Conservation (phyloP, 2,888 invertebrate species). For the Lithophane ornitopus region DNA sequence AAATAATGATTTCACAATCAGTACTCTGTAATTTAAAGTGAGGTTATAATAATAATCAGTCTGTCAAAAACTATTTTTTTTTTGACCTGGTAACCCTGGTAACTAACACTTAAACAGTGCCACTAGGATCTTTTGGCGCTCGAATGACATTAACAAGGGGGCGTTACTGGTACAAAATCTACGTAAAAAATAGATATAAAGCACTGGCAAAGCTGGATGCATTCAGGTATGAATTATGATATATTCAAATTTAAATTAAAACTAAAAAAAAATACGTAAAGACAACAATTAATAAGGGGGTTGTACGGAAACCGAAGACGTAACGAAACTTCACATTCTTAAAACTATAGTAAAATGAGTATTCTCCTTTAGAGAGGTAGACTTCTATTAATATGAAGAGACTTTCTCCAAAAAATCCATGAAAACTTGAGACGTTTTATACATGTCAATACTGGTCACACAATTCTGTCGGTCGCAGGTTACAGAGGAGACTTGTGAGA, state of each 20-base stretch:
- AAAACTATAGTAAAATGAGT: background rate
- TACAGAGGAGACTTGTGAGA: slow-evolving; percentile 97
- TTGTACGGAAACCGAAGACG: background rate
- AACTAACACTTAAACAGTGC: background rate
- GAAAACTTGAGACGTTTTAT: background rate
- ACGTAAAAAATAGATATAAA: too few species aligned
- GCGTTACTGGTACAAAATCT: background rate
- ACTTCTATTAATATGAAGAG: background rate
- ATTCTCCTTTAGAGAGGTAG: background rate
- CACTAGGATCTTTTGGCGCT: background rate
- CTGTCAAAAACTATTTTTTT: slow-evolving; percentile 1
- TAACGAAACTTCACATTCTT: background rate
- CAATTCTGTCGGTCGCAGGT: slow-evolving; percentile 92
- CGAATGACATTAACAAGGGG: background rate
- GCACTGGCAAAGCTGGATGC: slow-evolving; percentile 98
- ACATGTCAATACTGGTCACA: background rate
- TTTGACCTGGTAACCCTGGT: background rate
- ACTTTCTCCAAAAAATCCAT: background rate
- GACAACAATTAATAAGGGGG: background rate
- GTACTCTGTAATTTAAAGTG: background rate
- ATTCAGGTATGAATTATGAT: slow-evolving; percentile 96
- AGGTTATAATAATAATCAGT: slow-evolving; percentile 5
- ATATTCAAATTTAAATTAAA: background rate
- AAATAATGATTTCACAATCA: background rate
- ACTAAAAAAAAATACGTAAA: background rate